phyloP scores from a whole-genome alignment of 2,113 vertebrate genomes.

The Acinonyx jubatus region DNA sequence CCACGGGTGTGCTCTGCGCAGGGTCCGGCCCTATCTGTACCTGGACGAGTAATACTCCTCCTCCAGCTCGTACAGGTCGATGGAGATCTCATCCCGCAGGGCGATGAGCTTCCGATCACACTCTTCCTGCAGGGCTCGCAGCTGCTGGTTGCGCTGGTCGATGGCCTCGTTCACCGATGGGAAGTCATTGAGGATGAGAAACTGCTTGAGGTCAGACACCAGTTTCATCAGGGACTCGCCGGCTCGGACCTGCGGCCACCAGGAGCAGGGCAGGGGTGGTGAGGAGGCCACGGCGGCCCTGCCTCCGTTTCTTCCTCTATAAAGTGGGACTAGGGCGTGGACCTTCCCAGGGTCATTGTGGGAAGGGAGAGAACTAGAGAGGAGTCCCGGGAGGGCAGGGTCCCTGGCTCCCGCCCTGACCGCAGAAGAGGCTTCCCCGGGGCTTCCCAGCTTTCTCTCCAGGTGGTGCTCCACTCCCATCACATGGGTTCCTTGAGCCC shows the following conservation, averaged over 20 bases:
- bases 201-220: slow-evolving; percentile 98
- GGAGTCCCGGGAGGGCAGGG: not conserved
- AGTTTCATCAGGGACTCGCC: slow-evolving; percentile 99
- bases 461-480: accelerated
- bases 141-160: slow-evolving; percentile 95
- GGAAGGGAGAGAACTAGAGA: too few species aligned
- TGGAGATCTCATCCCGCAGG: slow-evolving; percentile 95
- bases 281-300: accelerated
- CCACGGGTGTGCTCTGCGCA: not conserved
- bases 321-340: accelerated
- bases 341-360: accelerated
- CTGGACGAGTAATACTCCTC: slow-evolving; percentile 99
- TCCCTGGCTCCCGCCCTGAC: accelerated
- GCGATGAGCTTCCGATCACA: slow-evolving; percentile 97
- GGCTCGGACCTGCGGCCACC: slow-evolving; percentile 90
- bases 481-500: accelerated
- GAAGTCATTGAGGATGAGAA: slow-evolving; percentile 98
- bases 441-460: too few species aligned
- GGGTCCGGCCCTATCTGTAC: slow-evolving; percentile 93
- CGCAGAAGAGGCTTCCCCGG: accelerated
- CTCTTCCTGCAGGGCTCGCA: slow-evolving; percentile 94
- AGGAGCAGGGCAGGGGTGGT: not conserved
- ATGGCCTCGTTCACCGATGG: slow-evolving; percentile 98
- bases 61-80: slow-evolving; percentile 99
- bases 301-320: not conserved